Percentiles rank a stretch among this genome's conserved stretches.
Conservation (phyloP, 2,113 vertebrate species). For the Stegastes partitus region DNA sequence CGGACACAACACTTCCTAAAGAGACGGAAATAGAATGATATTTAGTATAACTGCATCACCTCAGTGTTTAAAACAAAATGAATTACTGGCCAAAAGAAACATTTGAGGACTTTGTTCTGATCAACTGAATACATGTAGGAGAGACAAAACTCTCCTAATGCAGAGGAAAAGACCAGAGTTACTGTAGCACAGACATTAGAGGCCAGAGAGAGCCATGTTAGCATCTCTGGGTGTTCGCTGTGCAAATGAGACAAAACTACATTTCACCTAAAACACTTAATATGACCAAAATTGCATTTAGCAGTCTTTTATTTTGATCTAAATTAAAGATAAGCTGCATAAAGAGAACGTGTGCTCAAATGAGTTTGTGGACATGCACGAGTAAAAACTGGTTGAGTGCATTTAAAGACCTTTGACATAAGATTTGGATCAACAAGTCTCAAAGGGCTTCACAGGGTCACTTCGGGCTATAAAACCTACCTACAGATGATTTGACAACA, state of each 20-base stretch:
- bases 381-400: too few species aligned
- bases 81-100: not conserved
- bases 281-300: too few species aligned
- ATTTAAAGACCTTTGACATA: too few species aligned
- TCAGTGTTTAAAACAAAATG: not conserved
- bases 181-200: constrained; percentile 68
- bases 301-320: too few species aligned
- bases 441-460: too few species aligned
- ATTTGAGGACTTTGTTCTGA: constrained; percentile 61
- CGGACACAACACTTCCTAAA: constrained; percentile 91
- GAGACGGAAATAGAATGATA: not conserved
- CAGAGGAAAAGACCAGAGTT: constrained; percentile 78
- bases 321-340: not conserved
- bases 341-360: not conserved
- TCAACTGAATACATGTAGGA: constrained; percentile 79
- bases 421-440: too few species aligned
- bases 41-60: not conserved
- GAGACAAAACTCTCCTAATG: constrained; percentile 70
- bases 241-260: constrained; percentile 33
- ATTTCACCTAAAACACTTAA: not conserved
- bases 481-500: too few species aligned
- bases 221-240: constrained; percentile 75
- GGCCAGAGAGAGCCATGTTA: constrained; percentile 62
- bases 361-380: too few species aligned
- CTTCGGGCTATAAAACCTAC: too few species aligned